Conservation (phyloP, 2,888 invertebrate genomes). For the Beris morrisii region DNA sequence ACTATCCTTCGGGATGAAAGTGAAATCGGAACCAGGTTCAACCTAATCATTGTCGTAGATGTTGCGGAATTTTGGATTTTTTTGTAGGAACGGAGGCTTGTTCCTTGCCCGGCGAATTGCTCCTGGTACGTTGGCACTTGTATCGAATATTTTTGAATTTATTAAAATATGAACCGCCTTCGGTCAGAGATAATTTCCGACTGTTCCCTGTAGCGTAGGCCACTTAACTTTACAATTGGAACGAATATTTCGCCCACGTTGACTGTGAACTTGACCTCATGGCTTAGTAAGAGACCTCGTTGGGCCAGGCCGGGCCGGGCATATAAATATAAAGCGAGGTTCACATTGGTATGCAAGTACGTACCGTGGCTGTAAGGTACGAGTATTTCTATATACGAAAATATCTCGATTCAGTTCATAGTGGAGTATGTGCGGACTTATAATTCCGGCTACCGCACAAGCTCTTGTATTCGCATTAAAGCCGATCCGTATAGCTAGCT, state of each 20-base stretch:
- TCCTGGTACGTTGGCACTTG: too few relatives aligned
- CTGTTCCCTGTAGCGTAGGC: conserved; percentile 1
- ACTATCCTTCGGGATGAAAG: conserved; percentile 3
- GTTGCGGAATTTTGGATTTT: too few relatives aligned
- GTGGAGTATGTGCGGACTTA: conserved; percentile 7
- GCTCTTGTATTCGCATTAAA: conserved; percentile 2
- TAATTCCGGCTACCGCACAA: conserved; percentile 27
- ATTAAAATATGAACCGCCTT: conserved; percentile 8
- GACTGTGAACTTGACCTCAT: conserved; percentile 39
- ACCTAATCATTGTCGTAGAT: too few relatives aligned
- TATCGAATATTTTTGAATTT: too few relatives aligned
- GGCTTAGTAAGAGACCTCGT: conserved; percentile 37
- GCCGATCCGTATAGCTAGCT: background rate
- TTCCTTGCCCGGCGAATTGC: too few relatives aligned
- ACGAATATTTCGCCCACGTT: conserved; percentile 35
- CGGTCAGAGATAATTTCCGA: background rate
- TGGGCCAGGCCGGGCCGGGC: conserved; percentile 28
- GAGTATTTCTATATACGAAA: background rate
- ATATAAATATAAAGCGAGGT: conserved; percentile 20
- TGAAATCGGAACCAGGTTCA: too few relatives aligned
- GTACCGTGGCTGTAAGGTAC: conserved; percentile 17
- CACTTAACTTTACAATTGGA: conserved; percentile 30
- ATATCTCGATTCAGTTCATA: too few relatives aligned
- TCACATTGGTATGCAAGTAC: conserved; percentile 25
- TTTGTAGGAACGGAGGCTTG: too few relatives aligned